Conservation (phyloP, 2,797 vertebrate genomes). For the Chloroceryle amazona region DNA sequence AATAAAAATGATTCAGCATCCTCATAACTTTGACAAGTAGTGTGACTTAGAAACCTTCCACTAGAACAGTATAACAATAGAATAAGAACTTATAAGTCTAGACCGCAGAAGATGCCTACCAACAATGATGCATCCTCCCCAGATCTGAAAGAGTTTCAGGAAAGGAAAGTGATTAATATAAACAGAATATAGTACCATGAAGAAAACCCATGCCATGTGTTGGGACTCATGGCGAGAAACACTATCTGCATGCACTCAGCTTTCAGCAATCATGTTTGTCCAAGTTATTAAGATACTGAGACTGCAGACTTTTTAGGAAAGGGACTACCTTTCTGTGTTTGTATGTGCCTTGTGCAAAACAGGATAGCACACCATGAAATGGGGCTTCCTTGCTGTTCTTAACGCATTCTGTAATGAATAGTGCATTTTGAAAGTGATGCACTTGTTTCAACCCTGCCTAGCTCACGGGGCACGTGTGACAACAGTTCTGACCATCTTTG, state of each 20-base stretch:
- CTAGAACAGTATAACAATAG: background rate
- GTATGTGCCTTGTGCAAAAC: background rate
- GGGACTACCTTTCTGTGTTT: background rate
- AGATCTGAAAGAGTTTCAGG: background rate
- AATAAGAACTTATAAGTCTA: background rate
- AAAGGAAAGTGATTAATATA: background rate
- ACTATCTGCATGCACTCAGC: background rate
- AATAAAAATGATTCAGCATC: conserved; percentile 69
- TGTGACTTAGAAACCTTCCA: conserved; percentile 30
- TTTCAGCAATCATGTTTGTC: background rate
- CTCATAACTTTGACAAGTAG: conserved; percentile 50
- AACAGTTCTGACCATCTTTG: background rate
- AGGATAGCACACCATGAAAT: background rate
- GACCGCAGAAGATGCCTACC: background rate
- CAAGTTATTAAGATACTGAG: background rate
- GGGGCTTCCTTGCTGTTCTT: background rate
- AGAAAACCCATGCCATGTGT: background rate
- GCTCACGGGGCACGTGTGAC: background rate
- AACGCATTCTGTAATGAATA: background rate
- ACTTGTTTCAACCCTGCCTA: background rate
- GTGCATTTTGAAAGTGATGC: background rate
- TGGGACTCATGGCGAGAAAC: background rate
- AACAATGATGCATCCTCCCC: background rate
- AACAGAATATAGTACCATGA: background rate
- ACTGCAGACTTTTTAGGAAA: background rate